Evolutionary conservation across 2,888 invertebrate genomes (phyloP).

Genomic region (Sepioteuthis lessoniana): DNA sequence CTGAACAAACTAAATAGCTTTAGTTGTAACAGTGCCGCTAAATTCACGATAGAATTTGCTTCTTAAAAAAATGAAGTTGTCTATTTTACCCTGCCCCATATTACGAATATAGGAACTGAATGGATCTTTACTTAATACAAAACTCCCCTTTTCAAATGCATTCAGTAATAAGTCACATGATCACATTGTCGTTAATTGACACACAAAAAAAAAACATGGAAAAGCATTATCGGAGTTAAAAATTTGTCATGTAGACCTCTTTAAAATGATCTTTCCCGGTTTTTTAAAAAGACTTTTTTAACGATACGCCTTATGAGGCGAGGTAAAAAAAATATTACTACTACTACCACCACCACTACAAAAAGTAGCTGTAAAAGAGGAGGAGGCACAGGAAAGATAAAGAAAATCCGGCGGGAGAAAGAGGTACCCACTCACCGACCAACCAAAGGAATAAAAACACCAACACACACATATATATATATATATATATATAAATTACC

Average conservation of each 20-base stretch:
- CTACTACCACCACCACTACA: too few species aligned
- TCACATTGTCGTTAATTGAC: too few species aligned
- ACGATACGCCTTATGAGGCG: neutral
- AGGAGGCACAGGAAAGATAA: neutral
- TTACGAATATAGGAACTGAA: neutral
- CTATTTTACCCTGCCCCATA: neutral
- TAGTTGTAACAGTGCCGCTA: neutral
- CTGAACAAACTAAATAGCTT: constrained; percentile 43
- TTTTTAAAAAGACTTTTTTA: neutral
- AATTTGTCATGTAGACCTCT: too few species aligned
- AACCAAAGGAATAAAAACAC: neutral
- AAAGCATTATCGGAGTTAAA: too few species aligned
- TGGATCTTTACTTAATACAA: too few species aligned
- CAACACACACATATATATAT: neutral
- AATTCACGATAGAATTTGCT: neutral
- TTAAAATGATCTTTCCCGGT: neutral
- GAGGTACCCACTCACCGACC: neutral
- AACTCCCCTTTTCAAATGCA: too few species aligned
- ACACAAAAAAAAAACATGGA: too few species aligned
- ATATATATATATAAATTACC: neutral
- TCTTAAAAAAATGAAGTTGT: neutral
- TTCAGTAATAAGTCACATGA: too few species aligned
- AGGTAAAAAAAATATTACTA: neutral
- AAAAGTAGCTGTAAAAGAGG: neutral
- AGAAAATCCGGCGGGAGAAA: constrained; percentile 25